Base-by-base conservation (phyloP, 2,113 vertebrate genomes). In the Ariopsis seemanni region DNA sequence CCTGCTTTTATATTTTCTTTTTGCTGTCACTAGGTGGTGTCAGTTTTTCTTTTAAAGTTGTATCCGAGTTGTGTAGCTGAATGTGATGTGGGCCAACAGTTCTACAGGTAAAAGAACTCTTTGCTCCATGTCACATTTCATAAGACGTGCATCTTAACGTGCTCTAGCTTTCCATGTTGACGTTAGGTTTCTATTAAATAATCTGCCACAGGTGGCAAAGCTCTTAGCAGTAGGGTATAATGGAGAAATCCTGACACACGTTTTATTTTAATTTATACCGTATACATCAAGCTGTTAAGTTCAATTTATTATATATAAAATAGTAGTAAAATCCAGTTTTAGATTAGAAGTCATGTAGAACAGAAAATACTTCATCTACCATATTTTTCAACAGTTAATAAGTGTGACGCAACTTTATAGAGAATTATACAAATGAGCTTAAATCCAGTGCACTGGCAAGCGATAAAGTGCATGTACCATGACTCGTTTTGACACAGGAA, bases 21-120 rank as follows among this genome's bases (percentile, higher is more conserved):
- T 50, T 82, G 10, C 55, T 52, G 25, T 91, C 94, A 95, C 92
- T 91, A 90, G 93, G 90, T 92, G 93, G 15, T 89, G 75, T 74
- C n/a, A 67, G 7, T 84, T 15, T 65, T 55, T 71, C n/a, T 22
- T 34, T 72, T 30, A 60, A 62, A 48, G 15, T 42, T 53, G 4
- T 53, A 50, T 69, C n/a, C 2, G 18, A 22, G 6, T 57, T 57
- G 52, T 18, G 53, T 22, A 60, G 79, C 18, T 60, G 55, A 81
- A 20, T 58, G n/a, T 79, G 30, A 60, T 7, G 0, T 34, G 17
- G 57, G 57, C 79, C 57, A 60, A 2, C 14, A 30, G n/a, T 57
- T 78, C 22, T 52, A 57, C 52, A 79, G 52, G 2, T 55, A 57
- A 75, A 17, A 15, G 42, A 78, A 4, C 18, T n/a, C 75, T 53